Conservation (phyloP, 2,113 vertebrate species). For the Charina bottae region DNA sequence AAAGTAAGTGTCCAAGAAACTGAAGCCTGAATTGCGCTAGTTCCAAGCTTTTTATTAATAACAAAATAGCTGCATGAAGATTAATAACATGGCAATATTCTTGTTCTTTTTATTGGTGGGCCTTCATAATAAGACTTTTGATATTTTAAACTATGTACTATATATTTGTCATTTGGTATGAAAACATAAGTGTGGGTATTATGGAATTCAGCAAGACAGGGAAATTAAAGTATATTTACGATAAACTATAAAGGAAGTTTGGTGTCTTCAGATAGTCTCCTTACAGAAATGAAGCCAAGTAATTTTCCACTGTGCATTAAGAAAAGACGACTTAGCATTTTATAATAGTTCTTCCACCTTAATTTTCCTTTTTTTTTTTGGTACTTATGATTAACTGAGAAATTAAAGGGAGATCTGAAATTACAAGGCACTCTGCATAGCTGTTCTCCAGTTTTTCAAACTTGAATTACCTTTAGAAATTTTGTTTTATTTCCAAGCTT, state of each 20-base stretch:
- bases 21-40: neutral
- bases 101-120: neutral
- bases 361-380: neutral
- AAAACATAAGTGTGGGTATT: neutral
- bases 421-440: neutral
- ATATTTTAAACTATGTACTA: neutral
- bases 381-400: neutral
- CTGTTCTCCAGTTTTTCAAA: neutral
- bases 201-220: neutral
- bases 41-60: constrained; percentile 5
- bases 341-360: neutral
- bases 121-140: neutral
- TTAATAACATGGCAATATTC: neutral
- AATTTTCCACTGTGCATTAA: neutral
- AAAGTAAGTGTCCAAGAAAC: constrained; percentile 84
- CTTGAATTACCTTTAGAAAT: neutral
- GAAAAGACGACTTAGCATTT: neutral
- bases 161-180: neutral
- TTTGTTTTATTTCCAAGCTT: neutral
- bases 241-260: neutral
- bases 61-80: constrained; percentile 29
- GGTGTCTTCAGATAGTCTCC: neutral
- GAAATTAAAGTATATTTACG: neutral
- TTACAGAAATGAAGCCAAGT: neutral
- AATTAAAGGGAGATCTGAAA: neutral